A percentile compares a stretch with the other conserved stretches of the same genome.
These are phyloP conservation scores for Andricus curvator DNA, from an alignment of 2,888 invertebrate genomes.

Conservation along the genomic window DNA sequence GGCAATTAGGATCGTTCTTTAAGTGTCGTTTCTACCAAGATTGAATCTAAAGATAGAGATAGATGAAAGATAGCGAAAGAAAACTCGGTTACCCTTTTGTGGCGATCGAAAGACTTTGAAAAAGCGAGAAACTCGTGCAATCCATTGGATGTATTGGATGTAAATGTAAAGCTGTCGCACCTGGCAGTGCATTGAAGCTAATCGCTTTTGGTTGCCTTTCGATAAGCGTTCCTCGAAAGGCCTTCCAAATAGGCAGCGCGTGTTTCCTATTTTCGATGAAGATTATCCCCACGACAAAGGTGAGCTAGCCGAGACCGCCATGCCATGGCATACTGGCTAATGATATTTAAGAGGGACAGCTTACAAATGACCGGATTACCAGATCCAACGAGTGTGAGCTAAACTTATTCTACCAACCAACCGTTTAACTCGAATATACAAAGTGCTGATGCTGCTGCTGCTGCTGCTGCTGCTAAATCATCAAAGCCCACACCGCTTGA, in stretches of 20 bases:
- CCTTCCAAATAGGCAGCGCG: conserved; percentile 68
- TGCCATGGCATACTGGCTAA: conserved; percentile 61
- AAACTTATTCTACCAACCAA: neutral
- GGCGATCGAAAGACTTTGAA: conserved; percentile 46
- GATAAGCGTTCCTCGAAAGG: conserved; percentile 60
- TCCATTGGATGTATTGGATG: conserved; percentile 39
- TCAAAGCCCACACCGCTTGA: conserved; percentile 52
- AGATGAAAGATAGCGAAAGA: too few relatives aligned
- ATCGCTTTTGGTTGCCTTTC: conserved; percentile 61
- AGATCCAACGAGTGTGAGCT: conserved; percentile 59
- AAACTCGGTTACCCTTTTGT: neutral
- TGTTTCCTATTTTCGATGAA: conserved; percentile 67
- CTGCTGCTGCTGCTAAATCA: conserved; percentile 42
- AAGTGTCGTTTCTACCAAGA: too few relatives aligned
- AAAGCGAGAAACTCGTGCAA: conserved; percentile 53
- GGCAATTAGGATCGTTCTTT: too few relatives aligned
- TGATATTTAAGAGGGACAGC: conserved; percentile 71
- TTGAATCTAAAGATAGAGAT: too few relatives aligned
- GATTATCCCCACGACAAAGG: conserved; percentile 62
- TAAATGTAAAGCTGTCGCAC: conserved; percentile 58
- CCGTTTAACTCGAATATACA: conserved; percentile 35
- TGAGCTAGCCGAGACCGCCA: conserved; percentile 46
- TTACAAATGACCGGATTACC: conserved; percentile 73
- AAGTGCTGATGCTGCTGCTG: conserved; percentile 27
- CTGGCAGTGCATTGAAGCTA: conserved; percentile 62